Percentiles rank a stretch among this genome's conserved stretches.
Conservation (phyloP, 2,888 invertebrate species). For the Halocaridina rubra region DNA sequence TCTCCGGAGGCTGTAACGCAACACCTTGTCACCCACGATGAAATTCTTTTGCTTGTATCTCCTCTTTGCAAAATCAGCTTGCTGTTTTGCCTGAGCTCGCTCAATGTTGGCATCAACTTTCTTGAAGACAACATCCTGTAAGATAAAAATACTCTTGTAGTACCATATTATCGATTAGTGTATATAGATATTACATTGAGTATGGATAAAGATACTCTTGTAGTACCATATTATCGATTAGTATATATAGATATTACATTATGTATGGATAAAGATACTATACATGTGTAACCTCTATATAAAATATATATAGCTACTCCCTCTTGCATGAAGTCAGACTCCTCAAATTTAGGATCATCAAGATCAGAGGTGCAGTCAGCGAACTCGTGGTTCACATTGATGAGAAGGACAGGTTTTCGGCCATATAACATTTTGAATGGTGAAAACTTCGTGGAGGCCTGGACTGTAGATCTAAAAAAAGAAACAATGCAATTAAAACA, state of each 20-base stretch:
- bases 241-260: slow-evolving; percentile 15
- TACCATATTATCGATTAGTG: neutral
- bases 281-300: neutral
- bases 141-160: neutral
- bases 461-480: slow-evolving; percentile 9
- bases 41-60: neutral
- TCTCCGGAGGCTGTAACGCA: neutral
- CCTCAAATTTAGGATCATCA: slow-evolving; percentile 23
- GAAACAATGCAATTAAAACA: neutral
- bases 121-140: neutral
- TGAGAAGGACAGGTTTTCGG: slow-evolving; percentile 47
- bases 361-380: slow-evolving; percentile 15
- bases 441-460: slow-evolving; percentile 39
- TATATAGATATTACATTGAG: neutral
- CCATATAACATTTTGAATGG: slow-evolving; percentile 45
- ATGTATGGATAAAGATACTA: slow-evolving; percentile 15
- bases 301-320: neutral
- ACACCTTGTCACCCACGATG: neutral
- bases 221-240: slow-evolving; percentile 24
- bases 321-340: slow-evolving; percentile 10
- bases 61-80: neutral
- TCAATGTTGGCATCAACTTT: neutral
- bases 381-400: slow-evolving; percentile 30
- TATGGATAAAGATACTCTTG: neutral
- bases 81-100: neutral